Percentiles rank a stretch among this genome's conserved stretches.
Conservation (phyloP, 2,113 vertebrate species). For the Pedetes capensis region DNA sequence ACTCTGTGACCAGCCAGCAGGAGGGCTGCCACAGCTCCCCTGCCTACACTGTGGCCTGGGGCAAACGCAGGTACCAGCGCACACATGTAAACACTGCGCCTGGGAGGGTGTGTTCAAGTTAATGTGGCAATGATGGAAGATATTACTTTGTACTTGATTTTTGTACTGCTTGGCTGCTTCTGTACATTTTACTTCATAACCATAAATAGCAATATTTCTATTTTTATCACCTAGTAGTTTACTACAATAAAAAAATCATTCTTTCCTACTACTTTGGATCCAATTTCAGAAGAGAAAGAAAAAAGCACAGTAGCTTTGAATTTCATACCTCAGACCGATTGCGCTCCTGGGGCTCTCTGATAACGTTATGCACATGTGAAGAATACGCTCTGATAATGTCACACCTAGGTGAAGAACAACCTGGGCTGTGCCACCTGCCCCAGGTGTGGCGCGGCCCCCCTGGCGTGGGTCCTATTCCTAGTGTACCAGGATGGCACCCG, state of each 20-base stretch:
- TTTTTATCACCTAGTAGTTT: not conserved
- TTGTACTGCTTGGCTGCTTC: not conserved
- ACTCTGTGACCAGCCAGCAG: too few species aligned
- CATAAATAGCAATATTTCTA: not conserved
- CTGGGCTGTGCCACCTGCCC: not conserved
- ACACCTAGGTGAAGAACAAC: not conserved
- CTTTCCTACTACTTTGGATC: not conserved
- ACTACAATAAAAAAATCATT: not conserved
- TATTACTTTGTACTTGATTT: not conserved
- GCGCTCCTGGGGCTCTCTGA: too few species aligned
- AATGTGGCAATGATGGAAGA: not conserved
- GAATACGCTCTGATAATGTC: too few species aligned
- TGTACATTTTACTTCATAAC: not conserved
- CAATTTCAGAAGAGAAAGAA: not conserved
- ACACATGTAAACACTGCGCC: not conserved
- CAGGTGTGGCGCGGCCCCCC: not conserved
- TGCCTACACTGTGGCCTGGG: too few species aligned
- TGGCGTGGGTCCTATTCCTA: too few species aligned
- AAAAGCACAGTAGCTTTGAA: not conserved
- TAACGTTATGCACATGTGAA: not conserved
- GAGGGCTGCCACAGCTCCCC: too few species aligned
- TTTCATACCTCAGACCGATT: not conserved
- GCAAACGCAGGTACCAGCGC: not conserved
- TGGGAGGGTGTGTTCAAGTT: not conserved
- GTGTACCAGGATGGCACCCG: fast-evolving